Evolutionary conservation across 2,797 vertebrate genomes (phyloP).

Genomic region (Pitangus sulphuratus): DNA sequence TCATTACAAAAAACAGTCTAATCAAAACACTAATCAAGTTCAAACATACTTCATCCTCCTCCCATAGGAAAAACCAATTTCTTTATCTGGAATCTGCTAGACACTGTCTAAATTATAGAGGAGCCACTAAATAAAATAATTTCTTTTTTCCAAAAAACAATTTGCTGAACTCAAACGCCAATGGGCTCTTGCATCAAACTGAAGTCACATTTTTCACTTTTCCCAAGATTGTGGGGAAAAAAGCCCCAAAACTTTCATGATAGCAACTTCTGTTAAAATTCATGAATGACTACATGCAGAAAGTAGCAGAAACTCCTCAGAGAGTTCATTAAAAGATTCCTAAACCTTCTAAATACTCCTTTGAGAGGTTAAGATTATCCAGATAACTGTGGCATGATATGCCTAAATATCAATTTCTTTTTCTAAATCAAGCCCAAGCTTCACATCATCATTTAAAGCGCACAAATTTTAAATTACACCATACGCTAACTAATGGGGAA

Average conservation of each 20-base stretch:
- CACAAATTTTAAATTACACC: not conserved
- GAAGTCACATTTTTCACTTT: not conserved
- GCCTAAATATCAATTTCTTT: not conserved
- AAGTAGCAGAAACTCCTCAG: not conserved
- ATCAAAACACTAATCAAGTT: not conserved
- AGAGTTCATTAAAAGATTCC: not conserved
- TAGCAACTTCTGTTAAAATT: not conserved
- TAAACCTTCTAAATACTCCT: not conserved
- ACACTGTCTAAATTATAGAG: not conserved
- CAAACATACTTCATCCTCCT: not conserved
- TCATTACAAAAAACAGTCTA: not conserved
- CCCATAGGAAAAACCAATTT: not conserved
- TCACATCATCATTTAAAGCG: not conserved
- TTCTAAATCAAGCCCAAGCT: not conserved
- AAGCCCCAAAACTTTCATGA: not conserved
- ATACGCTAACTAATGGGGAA: not conserved
- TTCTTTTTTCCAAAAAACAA: not conserved
- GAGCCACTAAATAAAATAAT: not conserved
- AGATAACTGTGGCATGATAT: not conserved
- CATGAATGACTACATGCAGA: not conserved
- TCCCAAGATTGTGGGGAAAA: not conserved
- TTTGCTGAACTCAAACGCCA: not conserved
- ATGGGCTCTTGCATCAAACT: not conserved
- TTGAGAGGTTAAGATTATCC: not conserved
- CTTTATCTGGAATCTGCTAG: not conserved